Percentiles rank a stretch among this genome's conserved stretches.
Conservation (phyloP, 2,113 vertebrate species). For the Catharus fuscescens region DNA sequence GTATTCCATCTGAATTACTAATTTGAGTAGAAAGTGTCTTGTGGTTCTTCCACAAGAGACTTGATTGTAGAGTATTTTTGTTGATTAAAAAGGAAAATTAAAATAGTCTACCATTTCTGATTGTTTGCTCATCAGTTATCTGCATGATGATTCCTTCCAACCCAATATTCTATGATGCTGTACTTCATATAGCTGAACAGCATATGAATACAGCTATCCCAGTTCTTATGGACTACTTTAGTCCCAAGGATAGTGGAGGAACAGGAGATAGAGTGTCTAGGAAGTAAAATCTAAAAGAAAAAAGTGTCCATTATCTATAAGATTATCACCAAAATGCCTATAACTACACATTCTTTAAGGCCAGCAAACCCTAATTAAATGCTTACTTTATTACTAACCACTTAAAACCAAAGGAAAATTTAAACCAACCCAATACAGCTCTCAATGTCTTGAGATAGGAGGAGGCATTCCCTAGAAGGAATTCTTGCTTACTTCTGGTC, state of each 20-base stretch:
- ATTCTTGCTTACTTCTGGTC: background rate
- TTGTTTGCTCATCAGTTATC: background rate
- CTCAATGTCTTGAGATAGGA: background rate
- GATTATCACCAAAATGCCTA: background rate
- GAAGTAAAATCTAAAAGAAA: background rate
- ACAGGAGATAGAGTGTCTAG: background rate
- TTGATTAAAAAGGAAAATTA: background rate
- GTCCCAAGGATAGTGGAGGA: background rate
- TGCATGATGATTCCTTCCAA: background rate
- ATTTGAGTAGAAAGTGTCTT: background rate
- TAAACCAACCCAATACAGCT: background rate
- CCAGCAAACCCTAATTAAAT: background rate
- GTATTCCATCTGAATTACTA: background rate
- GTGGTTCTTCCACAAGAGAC: background rate
- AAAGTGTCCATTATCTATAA: background rate
- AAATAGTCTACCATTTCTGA: background rate
- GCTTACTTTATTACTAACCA: background rate
- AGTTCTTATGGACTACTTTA: background rate
- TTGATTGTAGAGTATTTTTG: background rate
- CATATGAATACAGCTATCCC: background rate
- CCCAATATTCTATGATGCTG: background rate
- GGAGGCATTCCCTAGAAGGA: background rate
- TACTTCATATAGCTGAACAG: background rate
- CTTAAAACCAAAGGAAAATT: background rate
- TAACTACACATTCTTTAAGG: background rate